Conservation (phyloP, 2,888 invertebrate genomes). For the Drepanosiphum platanoidis region DNA sequence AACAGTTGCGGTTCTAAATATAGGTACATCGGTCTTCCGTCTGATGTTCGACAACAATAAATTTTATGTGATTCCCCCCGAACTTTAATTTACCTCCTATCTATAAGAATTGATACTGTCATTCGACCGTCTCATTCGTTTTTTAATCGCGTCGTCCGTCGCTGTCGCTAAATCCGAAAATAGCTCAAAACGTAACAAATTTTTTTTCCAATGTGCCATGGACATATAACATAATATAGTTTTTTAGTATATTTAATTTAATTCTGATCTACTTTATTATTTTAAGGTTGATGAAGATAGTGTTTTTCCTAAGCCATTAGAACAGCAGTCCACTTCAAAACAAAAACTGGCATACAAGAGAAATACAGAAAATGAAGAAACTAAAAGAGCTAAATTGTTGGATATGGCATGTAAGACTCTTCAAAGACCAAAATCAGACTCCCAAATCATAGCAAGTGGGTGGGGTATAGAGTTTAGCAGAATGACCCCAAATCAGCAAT, state of each 20-base stretch:
- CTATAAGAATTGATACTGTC: too few relatives aligned
- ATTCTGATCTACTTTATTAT: constrained; percentile 22
- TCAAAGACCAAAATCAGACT: not conserved
- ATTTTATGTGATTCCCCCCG: too few relatives aligned
- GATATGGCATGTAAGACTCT: constrained; percentile 10
- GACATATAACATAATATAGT: constrained; percentile 31
- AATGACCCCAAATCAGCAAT: constrained; percentile 27
- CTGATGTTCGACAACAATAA: too few relatives aligned
- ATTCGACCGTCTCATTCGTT: too few relatives aligned
- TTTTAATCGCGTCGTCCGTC: too few relatives aligned
- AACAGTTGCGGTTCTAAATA: not conserved
- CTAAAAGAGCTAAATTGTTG: constrained; percentile 36
- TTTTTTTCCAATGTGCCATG: too few relatives aligned
- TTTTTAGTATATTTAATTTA: constrained; percentile 26
- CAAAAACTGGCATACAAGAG: constrained; percentile 12
- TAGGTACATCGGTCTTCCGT: too few relatives aligned
- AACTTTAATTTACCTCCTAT: not conserved
- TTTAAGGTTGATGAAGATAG: constrained; percentile 29
- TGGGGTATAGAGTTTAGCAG: constrained; percentile 21
- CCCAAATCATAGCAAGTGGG: constrained; percentile 22
- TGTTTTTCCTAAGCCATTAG: constrained; percentile 33
- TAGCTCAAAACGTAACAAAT: too few relatives aligned
- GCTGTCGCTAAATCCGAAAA: too few relatives aligned
- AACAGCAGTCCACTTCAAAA: constrained; percentile 30
- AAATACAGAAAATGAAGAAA: constrained; percentile 22